These are phyloP conservation scores for Enteromius radiatus DNA, from an alignment of 2,797 vertebrate species.

Conservation along the genomic window DNA sequence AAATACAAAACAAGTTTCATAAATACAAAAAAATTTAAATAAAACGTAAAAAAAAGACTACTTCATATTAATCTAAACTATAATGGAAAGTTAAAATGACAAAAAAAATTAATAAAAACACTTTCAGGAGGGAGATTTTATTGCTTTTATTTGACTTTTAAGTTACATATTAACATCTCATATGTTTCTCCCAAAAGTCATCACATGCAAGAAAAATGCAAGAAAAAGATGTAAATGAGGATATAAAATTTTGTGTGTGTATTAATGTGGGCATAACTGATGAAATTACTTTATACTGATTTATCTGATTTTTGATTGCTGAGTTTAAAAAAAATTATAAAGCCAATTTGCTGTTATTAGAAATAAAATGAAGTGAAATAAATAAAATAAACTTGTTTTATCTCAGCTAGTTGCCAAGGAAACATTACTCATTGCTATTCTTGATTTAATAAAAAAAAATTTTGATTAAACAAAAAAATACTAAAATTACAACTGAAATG, in stretches of 20 bases:
- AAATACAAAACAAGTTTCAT: background rate
- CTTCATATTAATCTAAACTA: background rate
- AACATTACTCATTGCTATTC: background rate
- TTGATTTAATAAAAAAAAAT: no score
- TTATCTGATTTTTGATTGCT: background rate
- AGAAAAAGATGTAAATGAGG: background rate
- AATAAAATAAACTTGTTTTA: background rate
- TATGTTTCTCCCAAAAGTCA: background rate
- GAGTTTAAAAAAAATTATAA: background rate
- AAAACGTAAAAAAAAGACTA: background rate
- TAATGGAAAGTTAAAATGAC: no score
- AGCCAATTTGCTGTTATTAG: background rate
- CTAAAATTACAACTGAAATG: no score
- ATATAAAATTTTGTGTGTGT: background rate
- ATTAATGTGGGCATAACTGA: background rate
- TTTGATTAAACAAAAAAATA: no score
- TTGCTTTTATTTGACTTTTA: background rate
- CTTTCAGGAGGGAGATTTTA: background rate
- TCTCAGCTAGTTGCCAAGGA: background rate
- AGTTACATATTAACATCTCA: no score
- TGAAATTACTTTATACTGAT: background rate
- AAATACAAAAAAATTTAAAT: background rate
- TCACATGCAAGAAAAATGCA: background rate
- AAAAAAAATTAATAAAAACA: no score
- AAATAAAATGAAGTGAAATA: background rate